Evolutionary conservation across 2,113 vertebrate species (phyloP), one percentile per base, ranked within the genome.

Genomic region (Tamias sibiricus): DNA sequence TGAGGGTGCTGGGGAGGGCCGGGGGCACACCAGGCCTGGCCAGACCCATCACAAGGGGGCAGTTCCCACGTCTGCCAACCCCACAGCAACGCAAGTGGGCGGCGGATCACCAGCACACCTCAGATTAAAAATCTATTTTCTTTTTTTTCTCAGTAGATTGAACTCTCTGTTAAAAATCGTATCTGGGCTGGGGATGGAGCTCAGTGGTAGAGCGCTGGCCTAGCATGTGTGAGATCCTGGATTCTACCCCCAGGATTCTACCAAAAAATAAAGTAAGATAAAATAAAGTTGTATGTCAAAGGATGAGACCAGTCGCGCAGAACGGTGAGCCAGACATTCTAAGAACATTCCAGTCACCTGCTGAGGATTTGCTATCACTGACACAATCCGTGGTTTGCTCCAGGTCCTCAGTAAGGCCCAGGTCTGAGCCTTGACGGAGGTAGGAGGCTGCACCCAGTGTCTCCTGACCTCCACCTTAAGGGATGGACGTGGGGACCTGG

Each of bases 391-490:
- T 83, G 37, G 19, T 57, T 77, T 64, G 9, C 7, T 64, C 4
- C 37, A n/a, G 68, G 44, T 5, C 0, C 0, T 89, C 16, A 35
- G 11, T 37, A 24, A 52, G 28, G 40, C 35, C 30, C 11, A 57
- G 0, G 37, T 90, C 59, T n/a, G 69, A 1, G 3, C 17, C 69
- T 83, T 68, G 59, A 35, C 6, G 59, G 3, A 20, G 0, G 4
- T 9, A 57, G 7, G 2, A 47, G 42, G 24, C 24, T 54, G 28
- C 40, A 32, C 4, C 2, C 8, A 5, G 9, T 40, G 37, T 32
- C 26, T 72, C 54, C 2, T 12, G 57, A 54, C 68, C 1, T 7
- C 22, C 2, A 4, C 12, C 2, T 12, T 17, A 6, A 1, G 1
- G 20, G 42, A 72, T 8, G 20, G 82, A 35, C 22, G 8, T 10